Conservation (phyloP, 2,113 vertebrate genomes). For the Chaetodon trifascialis region DNA sequence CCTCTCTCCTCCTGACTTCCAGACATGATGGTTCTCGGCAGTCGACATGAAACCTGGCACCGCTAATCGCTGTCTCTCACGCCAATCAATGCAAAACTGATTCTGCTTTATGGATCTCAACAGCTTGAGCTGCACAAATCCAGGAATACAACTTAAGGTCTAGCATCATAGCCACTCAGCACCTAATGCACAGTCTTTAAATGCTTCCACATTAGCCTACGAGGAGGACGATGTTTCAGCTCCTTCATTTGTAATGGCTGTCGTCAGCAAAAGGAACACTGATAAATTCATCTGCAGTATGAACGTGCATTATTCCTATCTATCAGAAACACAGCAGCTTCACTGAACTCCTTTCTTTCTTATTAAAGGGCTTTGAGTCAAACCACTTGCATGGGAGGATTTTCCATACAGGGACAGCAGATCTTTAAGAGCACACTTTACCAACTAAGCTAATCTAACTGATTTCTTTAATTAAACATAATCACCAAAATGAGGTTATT, state of each 20-base stretch:
- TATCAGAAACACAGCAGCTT: slow-evolving; percentile 17
- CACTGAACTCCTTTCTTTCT: background rate
- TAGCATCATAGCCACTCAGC: slow-evolving; percentile 50
- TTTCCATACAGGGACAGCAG: background rate
- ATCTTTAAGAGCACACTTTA: background rate
- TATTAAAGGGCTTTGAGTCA: background rate
- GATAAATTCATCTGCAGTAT: slow-evolving; percentile 27
- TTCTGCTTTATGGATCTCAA: slow-evolving; percentile 55
- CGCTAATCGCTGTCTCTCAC: slow-evolving; percentile 36
- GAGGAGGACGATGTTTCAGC: slow-evolving; percentile 9
- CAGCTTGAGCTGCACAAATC: slow-evolving; percentile 35
- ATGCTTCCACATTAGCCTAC: slow-evolving; percentile 41
- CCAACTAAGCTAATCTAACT: background rate
- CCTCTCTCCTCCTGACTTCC: slow-evolving; percentile 31
- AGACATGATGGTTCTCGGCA: slow-evolving; percentile 55
- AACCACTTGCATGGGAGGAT: background rate
- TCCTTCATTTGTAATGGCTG: slow-evolving; percentile 39
- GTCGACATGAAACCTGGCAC: slow-evolving; percentile 51
- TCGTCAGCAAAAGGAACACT: slow-evolving; percentile 22
- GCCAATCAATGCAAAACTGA: slow-evolving; percentile 74
- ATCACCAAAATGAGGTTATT: background rate
- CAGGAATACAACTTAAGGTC: slow-evolving; percentile 58
- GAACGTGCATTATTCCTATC: slow-evolving; percentile 27
- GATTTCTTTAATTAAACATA: slow-evolving; percentile 1
- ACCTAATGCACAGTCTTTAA: slow-evolving; percentile 53